Base-by-base conservation (phyloP, 2,797 vertebrate genomes). In the Pagetopsis macropterus region DNA sequence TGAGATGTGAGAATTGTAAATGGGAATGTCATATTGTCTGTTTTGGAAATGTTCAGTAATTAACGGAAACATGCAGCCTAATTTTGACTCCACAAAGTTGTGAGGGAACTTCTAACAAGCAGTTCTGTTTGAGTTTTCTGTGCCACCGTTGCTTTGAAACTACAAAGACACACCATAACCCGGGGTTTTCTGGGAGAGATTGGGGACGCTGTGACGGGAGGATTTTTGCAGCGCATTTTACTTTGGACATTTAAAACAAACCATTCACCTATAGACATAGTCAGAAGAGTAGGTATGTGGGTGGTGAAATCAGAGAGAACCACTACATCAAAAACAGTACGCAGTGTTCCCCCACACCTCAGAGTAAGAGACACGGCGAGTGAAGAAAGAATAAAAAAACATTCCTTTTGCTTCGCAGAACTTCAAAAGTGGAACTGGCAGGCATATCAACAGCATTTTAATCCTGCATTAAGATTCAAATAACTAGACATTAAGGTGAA, bases 281-380 rank as follows among this genome's bases (percentile, higher is more conserved):
- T 65, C 5, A 16, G 31, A 60, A 23, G 54, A 52, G 62, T 45
- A 44, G 55, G 55, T 4, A 41, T 21, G 68, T 70, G 51, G 52
- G 37, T 70, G 64, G 59, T 40, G 65, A 70, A 74, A 48, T 64
- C 37, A 65, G 58, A 58, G 19, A 52, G 44, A 76, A 41, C 12
- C 16, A 23, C 52, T 46, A 21, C 37, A 49, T 10, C 12, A 63
- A 43, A 40, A 51, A 17, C 41, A 64, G 50, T 23, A 57, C 60
- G 60, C 65, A 60, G 67, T 43, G 40, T 62, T 64, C 66, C 57
- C 69, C 37, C 27, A 74, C 68, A 79, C 5, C 40, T 66, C 49
- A 40, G n/a, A 76, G 52, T 59, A 41, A 46, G 41, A 55, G 7
- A 17, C 11, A 23, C 23, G 33, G 60, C 27, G 31, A 43, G 33